Base-by-base conservation (phyloP, 2,888 invertebrate species). In the Apeira syringaria region DNA sequence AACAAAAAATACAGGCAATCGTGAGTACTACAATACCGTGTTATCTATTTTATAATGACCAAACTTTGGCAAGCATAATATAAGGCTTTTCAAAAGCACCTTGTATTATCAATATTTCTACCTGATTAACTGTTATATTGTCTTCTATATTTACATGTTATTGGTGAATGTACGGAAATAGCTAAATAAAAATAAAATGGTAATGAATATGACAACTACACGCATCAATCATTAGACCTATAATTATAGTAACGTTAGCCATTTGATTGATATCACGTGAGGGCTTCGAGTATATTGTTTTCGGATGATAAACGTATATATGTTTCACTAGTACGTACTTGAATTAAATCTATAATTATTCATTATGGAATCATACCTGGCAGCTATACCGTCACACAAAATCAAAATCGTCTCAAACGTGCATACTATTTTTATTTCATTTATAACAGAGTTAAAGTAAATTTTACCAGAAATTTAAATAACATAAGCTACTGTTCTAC, bases 131-230 rank as follows among this genome's bases (percentile, higher is more conserved):
- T n/a, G n/a, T n/a, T n/a, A n/a, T n/a, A 1, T 15, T 15, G 18
- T 26, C 26, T 42, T 18, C 13, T 13, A 13, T 22, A 30, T 25
- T 26, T 12, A 17, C 15, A 28, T 30, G 8, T 11, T 13, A 33
- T 41, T 38, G 31, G 32, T 44, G 29, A 22, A 46, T 49, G 44
- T 32, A 47, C 39, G 48, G 53, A 49, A 47, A 50, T 48, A 48
- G 69, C 69, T 68, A 62, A 68, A 67, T 40, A 53, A 66, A 61
- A 35, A 58, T 60, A 66, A 68, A 50, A 66, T 67, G 65, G 54
- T 34, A 29, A 61, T 67, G 68, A 56, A 41, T 41, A 53, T 59
- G 53, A 58, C 44, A 56, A 33, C 38, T 43, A 50, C 25, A 39
- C 29, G n/a, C 35, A 26, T 33, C 26, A 33, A 22, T 32, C 20